Percentiles rank a stretch among this genome's conserved stretches.
phyloP scores from a whole-genome alignment of 2,113 vertebrate species.

The Alectura lathami region DNA sequence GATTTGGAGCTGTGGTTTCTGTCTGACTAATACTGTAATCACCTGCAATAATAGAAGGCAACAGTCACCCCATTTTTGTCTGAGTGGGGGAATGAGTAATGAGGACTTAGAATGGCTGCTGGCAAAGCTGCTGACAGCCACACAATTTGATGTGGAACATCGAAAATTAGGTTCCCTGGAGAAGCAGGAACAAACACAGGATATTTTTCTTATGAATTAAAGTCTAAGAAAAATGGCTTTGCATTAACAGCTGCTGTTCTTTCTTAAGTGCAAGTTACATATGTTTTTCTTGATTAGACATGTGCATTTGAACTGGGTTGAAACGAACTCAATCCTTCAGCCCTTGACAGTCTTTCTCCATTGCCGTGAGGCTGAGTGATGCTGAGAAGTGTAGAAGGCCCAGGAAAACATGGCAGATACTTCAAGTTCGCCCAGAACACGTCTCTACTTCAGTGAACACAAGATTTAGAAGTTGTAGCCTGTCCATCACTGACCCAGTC shows the following conservation, averaged over 20 bases:
- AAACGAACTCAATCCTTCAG: background rate
- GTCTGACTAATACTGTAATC: background rate
- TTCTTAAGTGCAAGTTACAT: background rate
- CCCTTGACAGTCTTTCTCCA: background rate
- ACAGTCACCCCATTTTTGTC: background rate
- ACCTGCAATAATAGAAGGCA: background rate
- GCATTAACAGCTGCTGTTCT: background rate
- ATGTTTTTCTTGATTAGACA: background rate
- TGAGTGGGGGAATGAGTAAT: background rate
- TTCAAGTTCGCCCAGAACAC: background rate
- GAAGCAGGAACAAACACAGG: background rate
- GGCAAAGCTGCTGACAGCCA: slow-evolving; percentile 12
- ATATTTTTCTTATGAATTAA: background rate
- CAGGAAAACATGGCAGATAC: background rate
- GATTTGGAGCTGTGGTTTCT: background rate
- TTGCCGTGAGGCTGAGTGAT: background rate
- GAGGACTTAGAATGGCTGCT: slow-evolving; percentile 33
- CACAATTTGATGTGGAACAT: background rate
- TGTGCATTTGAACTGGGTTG: background rate
- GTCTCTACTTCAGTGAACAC: background rate
- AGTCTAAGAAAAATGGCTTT: slow-evolving; percentile 30
- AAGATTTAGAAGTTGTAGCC: background rate
- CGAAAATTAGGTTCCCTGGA: background rate
- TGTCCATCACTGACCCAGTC: background rate
- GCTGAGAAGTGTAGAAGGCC: background rate